Evolutionary conservation across 1,140 invertebrate genomes (phyloP).

Genomic region (Thaumatotibia leucotreta): DNA sequence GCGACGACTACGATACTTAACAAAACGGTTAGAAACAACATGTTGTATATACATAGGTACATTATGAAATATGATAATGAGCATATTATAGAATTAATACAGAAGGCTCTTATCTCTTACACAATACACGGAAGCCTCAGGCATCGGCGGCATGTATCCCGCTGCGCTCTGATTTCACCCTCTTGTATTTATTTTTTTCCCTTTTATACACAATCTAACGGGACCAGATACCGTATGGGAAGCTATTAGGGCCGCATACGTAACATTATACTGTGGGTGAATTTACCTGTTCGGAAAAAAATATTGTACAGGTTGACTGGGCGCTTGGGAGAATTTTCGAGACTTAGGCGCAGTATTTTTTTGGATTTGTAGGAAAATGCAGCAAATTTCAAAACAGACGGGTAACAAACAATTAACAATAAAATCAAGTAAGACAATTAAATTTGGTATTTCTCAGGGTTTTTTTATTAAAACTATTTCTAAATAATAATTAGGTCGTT

Average conservation of each 20-base stretch:
- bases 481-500: neutral
- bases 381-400: too few species aligned
- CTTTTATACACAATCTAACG: constrained; percentile 58
- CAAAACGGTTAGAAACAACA: too few species aligned
- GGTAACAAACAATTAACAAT: neutral
- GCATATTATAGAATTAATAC: neutral
- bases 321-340: neutral
- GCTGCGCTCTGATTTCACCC: constrained; percentile 49
- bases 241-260: constrained; percentile 36
- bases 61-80: neutral
- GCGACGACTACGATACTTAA: too few species aligned
- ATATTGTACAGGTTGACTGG: neutral
- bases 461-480: neutral
- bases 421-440: neutral
- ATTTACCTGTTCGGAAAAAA: constrained; percentile 7
- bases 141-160: constrained; percentile 13
- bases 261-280: constrained; percentile 25
- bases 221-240: constrained; percentile 36
- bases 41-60: too few species aligned
- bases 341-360: neutral
- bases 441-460: neutral
- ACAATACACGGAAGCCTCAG: constrained; percentile 8
- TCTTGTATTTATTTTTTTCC: constrained; percentile 38
- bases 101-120: neutral
- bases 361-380: too few species aligned